Base-by-base conservation (phyloP, 1,140 invertebrate genomes). In the Bombus sylvicola region DNA sequence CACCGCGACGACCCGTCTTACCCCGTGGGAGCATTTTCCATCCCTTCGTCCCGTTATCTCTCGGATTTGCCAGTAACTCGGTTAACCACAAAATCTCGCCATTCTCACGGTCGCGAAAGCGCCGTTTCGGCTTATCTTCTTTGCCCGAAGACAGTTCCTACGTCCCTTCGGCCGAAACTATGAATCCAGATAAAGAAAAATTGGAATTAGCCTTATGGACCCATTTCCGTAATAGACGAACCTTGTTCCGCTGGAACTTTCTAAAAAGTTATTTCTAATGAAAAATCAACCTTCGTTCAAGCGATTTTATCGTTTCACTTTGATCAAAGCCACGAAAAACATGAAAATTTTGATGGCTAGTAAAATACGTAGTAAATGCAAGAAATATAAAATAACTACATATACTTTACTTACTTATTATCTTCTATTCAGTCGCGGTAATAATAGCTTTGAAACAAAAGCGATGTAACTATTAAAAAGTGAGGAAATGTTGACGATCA, bases 11-110 rank as follows among this genome's bases (percentile, higher is more conserved):
- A 87, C 31, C 53, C 76, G 39, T 83, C 88, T 92, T 90, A 87
- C 91, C 90, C 83, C 88, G 34, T 71, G 74, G 85, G 90, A 90
- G 87, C 90, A 83, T 89, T 92, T 88, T 86, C 86, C 90, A 90
- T 90, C 83, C 74, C 78, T 81, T 84, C 81, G 81, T 78, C 41
- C 89, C 86, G 92, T 92, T 94, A 93, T 93, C 92, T 91, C 89
- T 34, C 43, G 87, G 91, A 92, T 91, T 90, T 79, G 87, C 87
- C 81, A 83, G 85, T 88, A 83, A 86, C 85, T 92, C 92, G 89
- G 92, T 92, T 92, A 92, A 91, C 89, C 87, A 72, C 82, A 73
- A 87, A 89, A 81, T 87, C 83, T 87, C 88, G n/a, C 83, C 74
- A 78, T 86, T 90, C 62, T 86, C 79, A 69, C 87, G 88, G 75